phyloP scores from a whole-genome alignment of 1,140 invertebrate genomes.

The Steinernema khuongi region DNA sequence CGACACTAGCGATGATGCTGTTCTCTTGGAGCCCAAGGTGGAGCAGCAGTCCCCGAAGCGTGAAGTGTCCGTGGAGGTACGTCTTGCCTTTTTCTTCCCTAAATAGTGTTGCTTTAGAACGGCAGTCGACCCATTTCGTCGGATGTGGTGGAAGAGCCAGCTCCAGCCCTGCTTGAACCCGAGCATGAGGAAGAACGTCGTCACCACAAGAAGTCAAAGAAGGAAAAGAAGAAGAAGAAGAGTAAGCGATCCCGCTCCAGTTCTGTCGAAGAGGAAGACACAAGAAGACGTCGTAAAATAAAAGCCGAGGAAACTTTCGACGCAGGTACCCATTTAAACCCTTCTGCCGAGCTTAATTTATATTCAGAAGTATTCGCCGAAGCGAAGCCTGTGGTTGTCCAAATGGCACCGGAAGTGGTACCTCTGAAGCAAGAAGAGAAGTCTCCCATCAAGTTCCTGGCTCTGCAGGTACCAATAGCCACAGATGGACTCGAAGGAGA shows the following conservation, averaged over 20 bases:
- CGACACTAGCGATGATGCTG: no score
- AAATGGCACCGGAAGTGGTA: no score
- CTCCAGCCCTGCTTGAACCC: not conserved
- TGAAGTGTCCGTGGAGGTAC: no score
- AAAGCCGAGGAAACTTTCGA: no score
- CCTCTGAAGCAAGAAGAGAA: no score
- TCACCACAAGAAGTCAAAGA: conserved; percentile 15
- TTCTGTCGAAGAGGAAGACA: not conserved
- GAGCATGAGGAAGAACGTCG: not conserved
- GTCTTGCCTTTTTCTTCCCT: not conserved
- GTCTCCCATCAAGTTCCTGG: no score
- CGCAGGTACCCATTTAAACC: no score
- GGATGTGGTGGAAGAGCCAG: not conserved
- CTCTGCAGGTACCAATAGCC: no score
- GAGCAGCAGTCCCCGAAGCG: not conserved
- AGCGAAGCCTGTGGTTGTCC: no score
- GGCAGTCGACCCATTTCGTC: conserved; percentile 9
- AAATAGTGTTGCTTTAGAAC: not conserved
- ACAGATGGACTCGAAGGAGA: not conserved
- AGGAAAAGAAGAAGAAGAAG: conserved; percentile 21
- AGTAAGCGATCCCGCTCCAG: not conserved
- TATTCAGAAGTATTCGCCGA: no score
- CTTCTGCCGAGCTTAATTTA: no score
- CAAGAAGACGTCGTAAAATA: no score
- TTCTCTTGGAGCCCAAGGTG: not conserved